Conservation (phyloP, 92 coral and sea anemone genomes). For the Siderastrea siderea region DNA sequence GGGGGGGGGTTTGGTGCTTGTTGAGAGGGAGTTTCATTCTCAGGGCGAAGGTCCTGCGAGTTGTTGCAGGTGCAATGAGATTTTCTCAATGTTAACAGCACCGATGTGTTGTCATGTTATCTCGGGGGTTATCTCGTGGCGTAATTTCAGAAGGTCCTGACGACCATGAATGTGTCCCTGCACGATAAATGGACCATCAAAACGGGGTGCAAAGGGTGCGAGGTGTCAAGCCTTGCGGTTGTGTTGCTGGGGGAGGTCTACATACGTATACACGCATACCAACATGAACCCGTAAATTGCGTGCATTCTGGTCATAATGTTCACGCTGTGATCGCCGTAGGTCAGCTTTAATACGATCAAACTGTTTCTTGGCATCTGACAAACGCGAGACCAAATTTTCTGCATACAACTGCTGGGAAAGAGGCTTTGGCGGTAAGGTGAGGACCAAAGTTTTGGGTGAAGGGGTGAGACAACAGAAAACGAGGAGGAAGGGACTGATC, state of each 20-base stretch:
- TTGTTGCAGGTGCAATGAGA: no score
- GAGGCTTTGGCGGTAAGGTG: conserved; percentile 15
- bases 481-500: conserved; percentile 43
- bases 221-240: conserved; percentile 41
- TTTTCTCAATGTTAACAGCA: not conserved
- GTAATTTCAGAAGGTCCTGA: no score
- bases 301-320: conserved; percentile 39
- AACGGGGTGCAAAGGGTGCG: conserved; percentile 30
- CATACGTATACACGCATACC: conserved; percentile 45
- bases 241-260: conserved; percentile 28
- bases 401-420: conserved; percentile 30
- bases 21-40: conserved; percentile 8
- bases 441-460: conserved; percentile 31
- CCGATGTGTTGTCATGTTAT: no score
- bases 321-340: conserved; percentile 32
- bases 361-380: not conserved
- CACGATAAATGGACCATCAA: conserved; percentile 58
- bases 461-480: conserved; percentile 35
- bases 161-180: conserved; percentile 18
- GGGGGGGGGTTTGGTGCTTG: not conserved
- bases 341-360: not conserved
- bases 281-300: conserved; percentile 33
- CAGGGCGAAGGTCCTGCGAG: conserved; percentile 9
- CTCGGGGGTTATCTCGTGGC: no score
- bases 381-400: no score